A percentile compares a stretch with the other conserved stretches of the same genome.
Conservation (phyloP, 1,140 invertebrate genomes). For the Cydia splendana region DNA sequence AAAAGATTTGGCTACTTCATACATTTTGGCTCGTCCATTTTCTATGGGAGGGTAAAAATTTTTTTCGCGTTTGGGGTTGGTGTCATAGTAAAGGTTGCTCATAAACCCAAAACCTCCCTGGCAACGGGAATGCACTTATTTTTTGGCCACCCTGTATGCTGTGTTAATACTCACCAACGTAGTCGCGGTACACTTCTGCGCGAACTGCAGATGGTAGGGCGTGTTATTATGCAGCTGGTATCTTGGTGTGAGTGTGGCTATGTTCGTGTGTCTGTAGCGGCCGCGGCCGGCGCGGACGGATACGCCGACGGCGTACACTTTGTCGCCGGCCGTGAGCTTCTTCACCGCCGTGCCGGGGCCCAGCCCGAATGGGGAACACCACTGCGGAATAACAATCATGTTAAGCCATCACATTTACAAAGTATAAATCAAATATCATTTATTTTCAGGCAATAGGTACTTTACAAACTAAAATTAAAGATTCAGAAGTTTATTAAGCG, state of each 20-base stretch:
- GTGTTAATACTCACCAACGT: slow-evolving; percentile 71
- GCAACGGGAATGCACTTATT: no score
- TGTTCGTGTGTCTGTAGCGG: slow-evolving; percentile 92
- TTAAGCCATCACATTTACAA: no score
- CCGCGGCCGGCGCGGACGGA: slow-evolving; percentile 93
- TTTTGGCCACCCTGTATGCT: not conserved
- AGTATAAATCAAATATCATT: no score
- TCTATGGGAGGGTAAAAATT: no score
- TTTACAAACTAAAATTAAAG: not conserved
- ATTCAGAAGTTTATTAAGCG: no score
- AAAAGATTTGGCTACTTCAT: no score
- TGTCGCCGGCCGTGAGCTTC: slow-evolving; percentile 62
- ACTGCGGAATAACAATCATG: slow-evolving; percentile 68
- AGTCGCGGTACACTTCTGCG: slow-evolving; percentile 90
- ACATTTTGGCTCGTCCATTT: no score
- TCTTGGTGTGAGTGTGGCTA: slow-evolving; percentile 95
- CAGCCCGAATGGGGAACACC: slow-evolving; percentile 91
- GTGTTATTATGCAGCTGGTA: slow-evolving; percentile 97
- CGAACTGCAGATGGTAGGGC: slow-evolving; percentile 89
- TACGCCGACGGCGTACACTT: slow-evolving; percentile 91
- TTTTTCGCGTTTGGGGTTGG: no score
- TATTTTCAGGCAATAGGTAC: no score
- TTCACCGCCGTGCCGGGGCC: slow-evolving; percentile 87
- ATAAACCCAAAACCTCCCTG: no score
- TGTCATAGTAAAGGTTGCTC: no score